Percentiles rank a stretch among this genome's conserved stretches.
These are phyloP conservation scores for Brachionus sp. DNA, from an alignment of 1,140 invertebrate genomes.

Conservation along the genomic window DNA sequence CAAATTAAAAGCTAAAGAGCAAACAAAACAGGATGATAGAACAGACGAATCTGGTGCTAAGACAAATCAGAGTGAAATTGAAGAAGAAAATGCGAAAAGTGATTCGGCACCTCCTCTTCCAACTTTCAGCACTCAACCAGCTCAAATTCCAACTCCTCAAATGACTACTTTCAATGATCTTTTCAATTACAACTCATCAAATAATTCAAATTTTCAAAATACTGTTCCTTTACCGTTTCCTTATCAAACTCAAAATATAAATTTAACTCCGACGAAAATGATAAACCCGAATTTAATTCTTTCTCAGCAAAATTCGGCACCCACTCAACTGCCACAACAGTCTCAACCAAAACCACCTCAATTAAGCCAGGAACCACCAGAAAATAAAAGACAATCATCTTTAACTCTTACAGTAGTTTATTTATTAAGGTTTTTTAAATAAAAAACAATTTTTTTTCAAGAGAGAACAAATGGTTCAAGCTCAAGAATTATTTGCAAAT, in stretches of 20 bases:
- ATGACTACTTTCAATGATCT: constrained; percentile 18
- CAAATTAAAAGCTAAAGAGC: constrained; percentile 47
- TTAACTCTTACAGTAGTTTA: constrained; percentile 8
- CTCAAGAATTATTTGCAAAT: constrained; percentile 92
- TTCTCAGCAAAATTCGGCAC: not conserved
- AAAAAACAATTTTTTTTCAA: constrained; percentile 49
- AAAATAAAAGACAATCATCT: constrained; percentile 16
- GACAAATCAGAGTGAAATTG: not conserved
- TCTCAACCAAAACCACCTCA: not conserved
- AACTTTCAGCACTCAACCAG: not conserved
- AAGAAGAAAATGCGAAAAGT: not conserved
- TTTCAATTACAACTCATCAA: not conserved
- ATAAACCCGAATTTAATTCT: not conserved
- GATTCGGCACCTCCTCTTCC: not conserved
- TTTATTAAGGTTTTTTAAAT: not conserved
- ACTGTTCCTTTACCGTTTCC: not conserved
- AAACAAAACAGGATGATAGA: constrained; percentile 48
- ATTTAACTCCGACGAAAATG: constrained; percentile 7
- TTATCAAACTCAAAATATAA: not conserved
- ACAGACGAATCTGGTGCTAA: not conserved
- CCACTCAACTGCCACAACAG: not conserved
- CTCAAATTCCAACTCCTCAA: constrained; percentile 7
- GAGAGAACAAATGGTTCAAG: constrained; percentile 91
- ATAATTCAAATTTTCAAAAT: not conserved
- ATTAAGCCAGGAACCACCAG: not conserved